These are phyloP conservation scores for Halcyon smyrnensis DNA, from an alignment of 2,797 vertebrate species.

Conservation along the genomic window DNA sequence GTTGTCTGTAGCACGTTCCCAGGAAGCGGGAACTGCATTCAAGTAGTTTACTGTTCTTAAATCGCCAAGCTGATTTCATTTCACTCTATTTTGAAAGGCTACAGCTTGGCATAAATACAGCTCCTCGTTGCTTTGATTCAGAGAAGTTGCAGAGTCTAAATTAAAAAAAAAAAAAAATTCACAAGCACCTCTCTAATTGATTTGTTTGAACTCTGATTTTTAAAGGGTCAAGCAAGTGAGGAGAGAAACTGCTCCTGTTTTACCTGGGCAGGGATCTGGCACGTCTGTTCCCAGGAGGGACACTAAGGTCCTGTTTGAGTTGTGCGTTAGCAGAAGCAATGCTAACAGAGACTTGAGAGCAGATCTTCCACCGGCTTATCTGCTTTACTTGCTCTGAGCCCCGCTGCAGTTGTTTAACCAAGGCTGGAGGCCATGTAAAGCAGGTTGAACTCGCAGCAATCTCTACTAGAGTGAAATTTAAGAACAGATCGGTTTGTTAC, in stretches of 20 bases:
- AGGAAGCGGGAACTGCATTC: neutral
- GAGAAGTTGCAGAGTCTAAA: neutral
- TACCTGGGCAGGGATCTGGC: neutral
- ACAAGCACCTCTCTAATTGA: neutral
- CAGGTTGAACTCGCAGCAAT: neutral
- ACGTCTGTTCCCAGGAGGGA: neutral
- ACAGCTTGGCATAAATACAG: neutral
- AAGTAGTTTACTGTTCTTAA: slow-evolving; percentile 13
- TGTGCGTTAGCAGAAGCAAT: neutral
- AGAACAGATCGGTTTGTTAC: neutral
- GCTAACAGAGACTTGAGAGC: neutral
- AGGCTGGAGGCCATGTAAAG: neutral
- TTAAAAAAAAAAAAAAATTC: neutral
- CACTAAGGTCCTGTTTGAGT: neutral
- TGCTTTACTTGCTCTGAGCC: neutral
- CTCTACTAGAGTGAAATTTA: neutral
- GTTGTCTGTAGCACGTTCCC: neutral
- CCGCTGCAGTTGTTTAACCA: rapidly evolving
- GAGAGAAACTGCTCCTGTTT: neutral
- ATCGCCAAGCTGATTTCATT: neutral
- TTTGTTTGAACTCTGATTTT: neutral
- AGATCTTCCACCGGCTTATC: neutral
- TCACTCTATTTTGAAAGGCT: neutral
- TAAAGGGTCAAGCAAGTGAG: neutral
- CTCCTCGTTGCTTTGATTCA: neutral